phyloP scores from a whole-genome alignment of 2,888 invertebrate genomes.

The Archaeoteleia sp. region DNA sequence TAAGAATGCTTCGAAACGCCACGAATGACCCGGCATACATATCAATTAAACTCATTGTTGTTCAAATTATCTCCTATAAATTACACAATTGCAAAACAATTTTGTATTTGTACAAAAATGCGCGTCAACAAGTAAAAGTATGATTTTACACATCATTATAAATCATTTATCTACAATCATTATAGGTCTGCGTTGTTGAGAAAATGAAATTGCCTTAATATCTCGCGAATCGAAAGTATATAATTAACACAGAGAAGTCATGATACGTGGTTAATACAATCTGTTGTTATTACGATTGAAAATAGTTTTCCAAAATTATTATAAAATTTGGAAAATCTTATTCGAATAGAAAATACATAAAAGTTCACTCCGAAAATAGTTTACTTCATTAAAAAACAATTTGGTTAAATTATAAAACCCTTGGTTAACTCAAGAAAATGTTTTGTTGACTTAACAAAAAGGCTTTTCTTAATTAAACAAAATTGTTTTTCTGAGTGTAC shows the following conservation, averaged over 20 bases:
- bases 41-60: slow-evolving; percentile 13
- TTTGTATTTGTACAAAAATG: no score
- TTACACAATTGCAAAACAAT: slow-evolving; percentile 6
- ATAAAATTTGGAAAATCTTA: slow-evolving; percentile 15
- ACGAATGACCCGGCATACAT: slow-evolving; percentile 25
- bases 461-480: no score
- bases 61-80: neutral
- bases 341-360: no score
- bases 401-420: no score
- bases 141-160: neutral
- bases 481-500: no score
- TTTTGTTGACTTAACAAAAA: no score
- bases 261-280: slow-evolving; percentile 19
- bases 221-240: slow-evolving; percentile 16
- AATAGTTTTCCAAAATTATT: slow-evolving; percentile 15
- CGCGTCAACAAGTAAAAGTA: no score
- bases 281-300: slow-evolving; percentile 11
- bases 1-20: slow-evolving; percentile 25
- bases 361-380: no score
- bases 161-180: slow-evolving; percentile 1
- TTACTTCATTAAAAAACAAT: no score
- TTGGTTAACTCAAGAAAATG: no score
- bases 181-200: neutral
- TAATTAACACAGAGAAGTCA: slow-evolving; percentile 14
- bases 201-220: slow-evolving; percentile 30